Evolutionary conservation across 2,113 vertebrate genomes (phyloP).

Genomic region (Hippocampus comes): DNA sequence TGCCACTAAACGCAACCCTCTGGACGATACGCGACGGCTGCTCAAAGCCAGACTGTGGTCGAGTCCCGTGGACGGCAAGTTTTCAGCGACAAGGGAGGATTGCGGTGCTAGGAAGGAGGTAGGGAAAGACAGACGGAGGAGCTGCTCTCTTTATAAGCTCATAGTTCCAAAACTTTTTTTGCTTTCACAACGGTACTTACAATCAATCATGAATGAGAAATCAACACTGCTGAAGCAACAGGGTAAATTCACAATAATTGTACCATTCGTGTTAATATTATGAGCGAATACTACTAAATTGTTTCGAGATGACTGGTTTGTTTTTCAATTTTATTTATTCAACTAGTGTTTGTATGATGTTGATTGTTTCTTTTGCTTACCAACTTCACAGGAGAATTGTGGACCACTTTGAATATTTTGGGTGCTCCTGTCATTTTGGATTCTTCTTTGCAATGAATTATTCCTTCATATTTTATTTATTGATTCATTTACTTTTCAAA

Average conservation of each 20-base stretch:
- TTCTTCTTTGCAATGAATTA: constrained; percentile 69
- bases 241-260: constrained; percentile 78
- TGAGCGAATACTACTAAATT: constrained; percentile 74
- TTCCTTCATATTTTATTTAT: constrained; percentile 56
- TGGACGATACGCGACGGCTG: constrained; percentile 45
- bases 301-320: constrained; percentile 73
- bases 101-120: constrained; percentile 49
- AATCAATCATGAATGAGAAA: constrained; percentile 71
- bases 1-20: constrained; percentile 30
- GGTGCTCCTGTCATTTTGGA: constrained; percentile 61
- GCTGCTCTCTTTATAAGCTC: constrained; percentile 43
- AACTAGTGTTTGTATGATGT: constrained; percentile 75
- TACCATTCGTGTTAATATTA: constrained; percentile 76
- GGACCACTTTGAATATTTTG: constrained; percentile 40
- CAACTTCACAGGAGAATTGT: constrained; percentile 63
- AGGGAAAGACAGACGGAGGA: constrained; percentile 24
- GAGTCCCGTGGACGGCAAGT: constrained; percentile 30
- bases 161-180: constrained; percentile 54
- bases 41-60: constrained; percentile 35
- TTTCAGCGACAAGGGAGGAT: constrained; percentile 50
- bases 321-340: constrained; percentile 62
- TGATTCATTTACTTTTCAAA: constrained; percentile 48
- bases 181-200: constrained; percentile 61
- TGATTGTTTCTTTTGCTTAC: constrained; percentile 70
- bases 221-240: constrained; percentile 74